Conservation (phyloP, 2,888 invertebrate genomes). For the Elegia similella region DNA sequence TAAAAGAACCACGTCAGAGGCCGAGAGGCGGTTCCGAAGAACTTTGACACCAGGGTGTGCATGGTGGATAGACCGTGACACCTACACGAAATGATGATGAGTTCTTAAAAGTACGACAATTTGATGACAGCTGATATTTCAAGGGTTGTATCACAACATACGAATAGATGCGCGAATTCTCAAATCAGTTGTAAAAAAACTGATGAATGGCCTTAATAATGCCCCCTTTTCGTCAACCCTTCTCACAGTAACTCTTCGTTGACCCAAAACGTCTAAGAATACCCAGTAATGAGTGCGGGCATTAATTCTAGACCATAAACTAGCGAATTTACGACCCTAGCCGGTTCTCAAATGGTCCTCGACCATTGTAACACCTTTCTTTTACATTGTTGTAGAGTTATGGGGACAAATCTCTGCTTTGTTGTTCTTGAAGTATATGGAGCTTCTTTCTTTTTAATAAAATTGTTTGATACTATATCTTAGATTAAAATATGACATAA, state of each 20-base stretch:
- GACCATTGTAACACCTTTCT: constrained; percentile 56
- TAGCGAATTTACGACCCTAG: constrained; percentile 67
- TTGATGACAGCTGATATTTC: no score
- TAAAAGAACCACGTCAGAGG: no score
- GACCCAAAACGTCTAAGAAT: constrained; percentile 78
- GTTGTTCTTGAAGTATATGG: constrained; percentile 38
- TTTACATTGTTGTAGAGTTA: constrained; percentile 71
- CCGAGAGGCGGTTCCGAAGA: no score
- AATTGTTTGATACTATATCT: no score
- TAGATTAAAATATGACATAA: no score
- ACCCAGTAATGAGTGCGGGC: constrained; percentile 72
- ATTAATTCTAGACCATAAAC: constrained; percentile 79
- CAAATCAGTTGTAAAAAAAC: background rate
- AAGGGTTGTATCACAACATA: background rate
- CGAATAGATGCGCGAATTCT: background rate
- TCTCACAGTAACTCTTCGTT: constrained; percentile 76
- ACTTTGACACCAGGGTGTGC: no score
- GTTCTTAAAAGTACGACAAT: no score
- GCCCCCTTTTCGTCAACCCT: constrained; percentile 45
- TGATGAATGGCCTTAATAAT: constrained; percentile 6
- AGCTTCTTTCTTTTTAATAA: constrained; percentile 29
- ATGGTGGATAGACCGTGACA: no score
- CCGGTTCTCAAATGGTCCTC: constrained; percentile 75
- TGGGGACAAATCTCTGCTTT: constrained; percentile 54
- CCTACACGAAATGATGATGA: no score